Conservation (phyloP, 2,113 vertebrate genomes). For the Nanorana parkeri region DNA sequence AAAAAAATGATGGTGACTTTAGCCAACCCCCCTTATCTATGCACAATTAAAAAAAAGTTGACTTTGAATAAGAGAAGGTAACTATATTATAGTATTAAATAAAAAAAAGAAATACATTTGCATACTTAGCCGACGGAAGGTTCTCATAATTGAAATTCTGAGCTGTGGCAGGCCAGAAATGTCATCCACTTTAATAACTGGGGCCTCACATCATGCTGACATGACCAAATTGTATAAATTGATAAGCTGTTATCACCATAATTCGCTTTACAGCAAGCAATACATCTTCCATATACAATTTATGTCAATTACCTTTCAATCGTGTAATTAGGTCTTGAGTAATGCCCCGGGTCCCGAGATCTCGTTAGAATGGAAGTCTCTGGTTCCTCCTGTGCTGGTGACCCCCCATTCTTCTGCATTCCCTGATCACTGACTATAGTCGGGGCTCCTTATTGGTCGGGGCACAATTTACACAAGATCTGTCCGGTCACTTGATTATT, state of each 20-base stretch:
- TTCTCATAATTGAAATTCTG: no score
- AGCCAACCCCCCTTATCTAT: no score
- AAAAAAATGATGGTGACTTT: no score
- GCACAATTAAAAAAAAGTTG: no score
- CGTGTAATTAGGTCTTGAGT: slow-evolving; percentile 48
- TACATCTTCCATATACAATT: slow-evolving; percentile 54
- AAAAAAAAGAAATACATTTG: no score
- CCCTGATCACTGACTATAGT: neutral
- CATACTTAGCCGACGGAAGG: no score
- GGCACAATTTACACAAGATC: neutral
- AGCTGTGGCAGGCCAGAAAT: no score
- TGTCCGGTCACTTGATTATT: slow-evolving; percentile 34
- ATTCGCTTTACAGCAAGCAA: slow-evolving; percentile 41
- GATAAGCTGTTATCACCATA: slow-evolving; percentile 44
- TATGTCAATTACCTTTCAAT: slow-evolving; percentile 56
- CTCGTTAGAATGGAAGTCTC: slow-evolving; percentile 38
- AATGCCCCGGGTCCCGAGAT: neutral
- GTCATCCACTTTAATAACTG: slow-evolving; percentile 31
- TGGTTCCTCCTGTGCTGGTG: slow-evolving; percentile 19
- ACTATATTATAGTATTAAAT: no score
- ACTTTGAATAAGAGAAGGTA: no score
- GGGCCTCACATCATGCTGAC: slow-evolving; percentile 33
- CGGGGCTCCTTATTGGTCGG: neutral
- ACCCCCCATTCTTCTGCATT: neutral
- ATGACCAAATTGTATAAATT: slow-evolving; percentile 44